phyloP scores from a whole-genome alignment of 2,113 vertebrate genomes.

The Pseudopipra pipra region DNA sequence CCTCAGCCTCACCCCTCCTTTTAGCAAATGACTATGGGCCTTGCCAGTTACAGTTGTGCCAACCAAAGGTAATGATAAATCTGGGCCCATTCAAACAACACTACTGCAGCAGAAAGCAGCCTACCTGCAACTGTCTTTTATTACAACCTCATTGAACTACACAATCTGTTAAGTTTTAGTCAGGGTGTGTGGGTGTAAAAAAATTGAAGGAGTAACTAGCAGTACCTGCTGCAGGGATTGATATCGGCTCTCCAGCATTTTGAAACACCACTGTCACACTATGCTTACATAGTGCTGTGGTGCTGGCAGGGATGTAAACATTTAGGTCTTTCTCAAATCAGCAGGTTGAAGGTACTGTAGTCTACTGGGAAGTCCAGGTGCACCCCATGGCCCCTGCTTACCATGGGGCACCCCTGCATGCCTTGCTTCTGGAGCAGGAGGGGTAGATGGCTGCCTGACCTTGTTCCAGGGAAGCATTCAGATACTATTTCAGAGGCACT shows the following conservation, averaged over 20 bases:
- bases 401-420: background rate
- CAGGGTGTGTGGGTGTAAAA: background rate
- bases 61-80: background rate
- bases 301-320: background rate
- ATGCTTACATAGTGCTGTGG: rapidly evolving
- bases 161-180: background rate
- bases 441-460: rapidly evolving
- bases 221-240: background rate
- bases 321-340: background rate
- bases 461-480: background rate
- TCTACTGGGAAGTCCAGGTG: background rate
- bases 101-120: background rate
- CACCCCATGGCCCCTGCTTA: background rate
- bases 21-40: background rate
- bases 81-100: background rate
- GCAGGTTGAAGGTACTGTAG: background rate
- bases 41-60: background rate
- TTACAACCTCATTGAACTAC: background rate
- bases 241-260: background rate
- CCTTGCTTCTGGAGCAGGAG: background rate
- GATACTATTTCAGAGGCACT: background rate
- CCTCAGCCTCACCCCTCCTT: background rate
- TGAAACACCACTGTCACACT: background rate
- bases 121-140: background rate
- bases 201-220: background rate